Percentiles rank a stretch among this genome's conserved stretches.
Evolutionary conservation across 2,113 vertebrate genomes (phyloP).

Genomic region (Melanocharis versteri): DNA sequence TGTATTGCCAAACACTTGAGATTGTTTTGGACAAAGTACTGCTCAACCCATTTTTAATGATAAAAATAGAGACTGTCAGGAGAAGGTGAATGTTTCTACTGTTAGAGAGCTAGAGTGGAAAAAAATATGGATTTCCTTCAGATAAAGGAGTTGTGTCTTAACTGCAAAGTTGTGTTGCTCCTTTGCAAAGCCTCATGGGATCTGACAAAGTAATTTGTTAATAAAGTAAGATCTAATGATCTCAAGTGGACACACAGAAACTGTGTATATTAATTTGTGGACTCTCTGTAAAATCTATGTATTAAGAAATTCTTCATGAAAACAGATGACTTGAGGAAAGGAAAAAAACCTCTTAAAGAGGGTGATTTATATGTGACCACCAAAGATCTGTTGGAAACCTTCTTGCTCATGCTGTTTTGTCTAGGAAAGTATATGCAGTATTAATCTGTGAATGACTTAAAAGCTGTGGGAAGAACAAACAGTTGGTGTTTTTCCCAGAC

Average conservation of each 20-base stretch:
- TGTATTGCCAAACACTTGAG: conserved; percentile 65
- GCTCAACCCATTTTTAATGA: conserved; percentile 54
- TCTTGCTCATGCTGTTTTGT: conserved; percentile 45
- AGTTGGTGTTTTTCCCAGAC: conserved; percentile 59
- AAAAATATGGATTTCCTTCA: background rate
- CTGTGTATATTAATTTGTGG: background rate
- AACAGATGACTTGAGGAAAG: conserved; percentile 17
- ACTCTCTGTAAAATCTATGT: background rate
- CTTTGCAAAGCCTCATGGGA: background rate
- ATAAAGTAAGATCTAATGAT: background rate
- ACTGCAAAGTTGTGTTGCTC: background rate
- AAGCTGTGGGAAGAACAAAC: conserved; percentile 62
- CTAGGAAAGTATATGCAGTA: conserved; percentile 42
- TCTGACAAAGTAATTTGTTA: background rate
- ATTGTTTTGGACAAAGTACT: conserved; percentile 64
- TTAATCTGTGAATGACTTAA: conserved; percentile 53
- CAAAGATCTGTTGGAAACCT: conserved; percentile 49
- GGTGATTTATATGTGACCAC: conserved; percentile 50
- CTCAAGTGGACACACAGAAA: background rate
- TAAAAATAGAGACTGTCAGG: conserved; percentile 37
- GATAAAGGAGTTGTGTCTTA: background rate
- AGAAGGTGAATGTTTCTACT: conserved; percentile 23
- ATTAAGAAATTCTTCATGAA: conserved; percentile 2
- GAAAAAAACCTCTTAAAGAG: background rate
- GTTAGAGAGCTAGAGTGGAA: background rate